phyloP scores from a whole-genome alignment of 2,888 invertebrate genomes.

The Troides aeacus region DNA sequence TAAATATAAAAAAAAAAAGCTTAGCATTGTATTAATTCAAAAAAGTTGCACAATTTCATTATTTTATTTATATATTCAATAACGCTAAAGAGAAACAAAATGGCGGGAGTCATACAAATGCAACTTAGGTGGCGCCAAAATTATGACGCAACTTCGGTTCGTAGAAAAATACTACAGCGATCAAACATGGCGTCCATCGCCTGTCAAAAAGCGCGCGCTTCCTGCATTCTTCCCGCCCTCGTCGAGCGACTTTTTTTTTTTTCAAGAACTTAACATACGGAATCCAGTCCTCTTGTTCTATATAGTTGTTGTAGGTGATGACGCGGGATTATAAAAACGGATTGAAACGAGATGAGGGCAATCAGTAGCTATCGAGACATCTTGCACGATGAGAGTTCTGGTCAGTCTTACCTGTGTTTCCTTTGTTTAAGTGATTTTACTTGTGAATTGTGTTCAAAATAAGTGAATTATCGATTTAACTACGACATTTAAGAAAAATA shows the following conservation, averaged over 20 bases:
- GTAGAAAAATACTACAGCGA: constrained; percentile 21
- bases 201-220: constrained; percentile 63
- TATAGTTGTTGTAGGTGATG: constrained; percentile 38
- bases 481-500: no score
- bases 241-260: constrained; percentile 43
- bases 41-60: no score
- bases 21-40: no score
- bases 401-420: constrained; percentile 49
- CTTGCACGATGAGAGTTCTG: constrained; percentile 72
- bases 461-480: constrained; percentile 1
- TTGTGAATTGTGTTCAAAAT: constrained; percentile 21
- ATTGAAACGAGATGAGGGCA: constrained; percentile 44
- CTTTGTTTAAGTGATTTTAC: constrained; percentile 29
- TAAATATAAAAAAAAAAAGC: no score
- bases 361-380: constrained; percentile 67
- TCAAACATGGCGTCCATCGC: constrained; percentile 45
- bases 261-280: constrained; percentile 42
- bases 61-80: no score
- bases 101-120: background rate
- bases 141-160: constrained; percentile 17
- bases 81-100: no score
- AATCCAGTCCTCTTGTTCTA: constrained; percentile 49
- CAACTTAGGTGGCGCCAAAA: constrained; percentile 15
- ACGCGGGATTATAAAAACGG: constrained; percentile 61
- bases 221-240: constrained; percentile 70